Percentiles rank a stretch among this genome's conserved stretches.
phyloP scores from a whole-genome alignment of 1,140 invertebrate genomes.

The Trichonephila clavipes region DNA sequence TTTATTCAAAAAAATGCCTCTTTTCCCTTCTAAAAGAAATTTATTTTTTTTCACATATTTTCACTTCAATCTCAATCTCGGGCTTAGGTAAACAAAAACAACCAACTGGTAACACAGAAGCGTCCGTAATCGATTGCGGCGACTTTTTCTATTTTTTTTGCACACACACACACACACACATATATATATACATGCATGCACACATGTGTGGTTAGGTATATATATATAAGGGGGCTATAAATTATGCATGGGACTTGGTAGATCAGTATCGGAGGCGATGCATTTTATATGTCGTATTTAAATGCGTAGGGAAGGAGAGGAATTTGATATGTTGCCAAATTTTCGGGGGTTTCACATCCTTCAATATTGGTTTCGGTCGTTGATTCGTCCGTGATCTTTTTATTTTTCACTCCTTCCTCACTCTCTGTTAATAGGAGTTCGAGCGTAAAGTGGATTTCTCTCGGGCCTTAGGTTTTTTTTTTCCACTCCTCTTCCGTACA shows the following conservation, averaged over 20 bases:
- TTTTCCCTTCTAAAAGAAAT: neutral
- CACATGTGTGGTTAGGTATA: neutral
- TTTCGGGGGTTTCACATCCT: conserved; percentile 70
- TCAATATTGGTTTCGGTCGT: conserved; percentile 66
- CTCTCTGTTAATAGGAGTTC: conserved; percentile 52
- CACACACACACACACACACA: neutral
- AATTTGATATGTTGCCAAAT: conserved; percentile 76
- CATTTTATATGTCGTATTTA: conserved; percentile 73
- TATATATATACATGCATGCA: neutral
- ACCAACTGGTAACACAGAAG: conserved; percentile 27
- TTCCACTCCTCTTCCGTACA: neutral
- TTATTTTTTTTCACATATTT: conserved; percentile 48
- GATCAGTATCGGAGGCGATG: conserved; percentile 69
- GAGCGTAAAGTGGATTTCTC: conserved; percentile 29
- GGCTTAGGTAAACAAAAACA: conserved; percentile 68
- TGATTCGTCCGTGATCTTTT: conserved; percentile 53
- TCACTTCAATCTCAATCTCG: conserved; percentile 59
- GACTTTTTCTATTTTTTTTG: neutral
- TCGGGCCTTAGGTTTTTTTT: neutral
- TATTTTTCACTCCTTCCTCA: conserved; percentile 12
- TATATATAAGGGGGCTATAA: conserved; percentile 52
- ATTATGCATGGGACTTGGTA: conserved; percentile 72
- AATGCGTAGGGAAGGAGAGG: conserved; percentile 20
- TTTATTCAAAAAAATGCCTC: conserved; percentile 52
- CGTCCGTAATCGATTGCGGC: conserved; percentile 22